Base-by-base conservation (phyloP, 2,113 vertebrate species). In the Syngnathus scovelli region DNA sequence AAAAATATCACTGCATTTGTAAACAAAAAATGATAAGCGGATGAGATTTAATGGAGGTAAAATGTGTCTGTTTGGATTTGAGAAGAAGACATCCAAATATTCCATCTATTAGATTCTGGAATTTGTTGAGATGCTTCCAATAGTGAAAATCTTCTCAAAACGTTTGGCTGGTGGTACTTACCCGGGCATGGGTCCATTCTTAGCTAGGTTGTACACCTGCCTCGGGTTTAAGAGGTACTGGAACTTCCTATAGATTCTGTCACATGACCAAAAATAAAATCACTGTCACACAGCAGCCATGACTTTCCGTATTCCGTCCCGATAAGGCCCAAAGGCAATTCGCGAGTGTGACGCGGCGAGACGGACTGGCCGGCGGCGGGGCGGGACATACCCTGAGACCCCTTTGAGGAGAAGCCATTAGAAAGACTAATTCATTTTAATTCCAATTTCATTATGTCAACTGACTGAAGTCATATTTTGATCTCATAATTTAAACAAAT, bases 241-340 rank as follows among this genome's bases (percentile, higher is more conserved):
- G 87, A 96, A 97, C 89, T 96, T 98, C 86, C 93, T 93, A 86
- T 94, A 94, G 87, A 98, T 98, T 89, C 95, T 98, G 8, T n/a
- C 36, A 60, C 58, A 60, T 21, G 11, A 21, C 37, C 59, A 21
- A 61, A 55, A 55, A 55, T 55, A 10, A 23, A n/a, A 54, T 8
- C 9, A 19, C 18, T 13, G 16, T 19, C 48, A 49, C 48, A 49
- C 16, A 11, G 12, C 12, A 54, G 7, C 51, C n/a, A 54, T 54
- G 51, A 23, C 8, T 23, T 6, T 4, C 1, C 4, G 27, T 33
- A 33, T 33, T 6, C 18, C 15, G 15, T 48, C 46, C 16, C 15
- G 5, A 15, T 18, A 5, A 9, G 46, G 21, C 52, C 52, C 1
- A 1, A 51, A n/a, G 49, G 49, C 18, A 8, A n/a, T 5, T 27